Evolutionary conservation across 1,140 invertebrate species (phyloP), one percentile per base, ranked within the genome.

Genomic region (Phymorhynchus buccinoides): DNA sequence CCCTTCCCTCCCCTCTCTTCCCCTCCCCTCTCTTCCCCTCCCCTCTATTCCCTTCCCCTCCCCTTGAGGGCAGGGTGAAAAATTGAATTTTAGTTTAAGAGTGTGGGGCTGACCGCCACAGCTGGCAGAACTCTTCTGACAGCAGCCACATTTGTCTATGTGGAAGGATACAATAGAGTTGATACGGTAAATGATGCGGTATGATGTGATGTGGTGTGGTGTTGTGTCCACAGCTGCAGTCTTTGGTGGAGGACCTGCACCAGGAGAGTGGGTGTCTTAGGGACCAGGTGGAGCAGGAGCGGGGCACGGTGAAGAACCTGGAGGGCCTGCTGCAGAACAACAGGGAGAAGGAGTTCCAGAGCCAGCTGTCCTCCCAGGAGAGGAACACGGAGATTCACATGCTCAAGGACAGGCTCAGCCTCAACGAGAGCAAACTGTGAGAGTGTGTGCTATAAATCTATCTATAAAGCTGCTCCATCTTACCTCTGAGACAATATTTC

Each of bases 341-440:
- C 84, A 80, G 93, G 1, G 93, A 93, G 87, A 93, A 93, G 80
- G 93, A 94, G 79, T 93, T 93, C 89, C 90, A 92, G 80, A 86
- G 84, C 27, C 92, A 93, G 85, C 86, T 94, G 37, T 83, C 89
- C 12, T 79, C 88, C 41, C 92, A 94, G 88, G 93, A 94, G 83
- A 91, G 89, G 66, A 89, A 89, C 44, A 91, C 93, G n/a, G 93
- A 94, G 85, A 88, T 93, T 39, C 92, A 93, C 83, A 90, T 93
- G 88, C 84, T 93, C 14, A 93, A 91, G 85, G 93, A 94, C 83
- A 85, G 93, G 78, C 89, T 93, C 35, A 88, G 89, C 22, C 89
- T 93, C 0, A 92, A 93, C 84, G 93, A 94, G 42, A 93, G 91
- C 85, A 94, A 93, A 89, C 87, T 93, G 93, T 93, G 86, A 90